phyloP scores from a whole-genome alignment of 2,797 vertebrate genomes.

The Decapterus maruadsi region DNA sequence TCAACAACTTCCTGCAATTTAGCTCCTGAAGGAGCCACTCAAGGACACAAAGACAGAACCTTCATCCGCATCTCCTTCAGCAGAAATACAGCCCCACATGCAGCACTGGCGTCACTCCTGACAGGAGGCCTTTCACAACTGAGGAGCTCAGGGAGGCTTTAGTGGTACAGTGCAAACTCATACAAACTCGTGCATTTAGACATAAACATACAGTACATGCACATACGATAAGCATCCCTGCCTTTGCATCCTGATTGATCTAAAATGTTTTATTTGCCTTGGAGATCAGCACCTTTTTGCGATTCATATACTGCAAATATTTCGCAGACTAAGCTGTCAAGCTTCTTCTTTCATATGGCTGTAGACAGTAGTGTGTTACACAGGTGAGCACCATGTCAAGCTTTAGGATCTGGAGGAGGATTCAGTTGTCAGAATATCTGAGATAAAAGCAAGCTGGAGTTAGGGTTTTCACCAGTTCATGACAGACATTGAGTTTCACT shows the following conservation, averaged over 20 bases:
- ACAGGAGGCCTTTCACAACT: constrained; percentile 70
- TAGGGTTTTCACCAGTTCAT: constrained; percentile 38
- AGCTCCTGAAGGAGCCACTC: constrained; percentile 82
- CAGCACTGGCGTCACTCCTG: constrained; percentile 60
- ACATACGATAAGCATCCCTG: constrained; percentile 14
- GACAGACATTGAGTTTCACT: constrained; percentile 32
- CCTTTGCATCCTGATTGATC: constrained; percentile 6
- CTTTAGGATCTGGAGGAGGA: constrained; percentile 14
- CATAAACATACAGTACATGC: constrained; percentile 22
- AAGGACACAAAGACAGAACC: constrained; percentile 77
- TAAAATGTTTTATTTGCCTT: constrained; percentile 10
- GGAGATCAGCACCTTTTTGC: constrained; percentile 26
- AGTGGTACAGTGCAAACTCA: constrained; percentile 35
- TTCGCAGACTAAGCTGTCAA: not conserved
- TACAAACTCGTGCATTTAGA: constrained; percentile 30
- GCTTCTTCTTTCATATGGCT: constrained; percentile 2
- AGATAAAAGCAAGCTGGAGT: constrained; percentile 1
- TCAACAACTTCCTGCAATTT: constrained; percentile 87
- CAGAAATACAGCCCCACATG: constrained; percentile 63
- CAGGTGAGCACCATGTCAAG: constrained; percentile 19
- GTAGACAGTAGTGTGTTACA: not conserved
- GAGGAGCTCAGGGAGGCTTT: constrained; percentile 57
- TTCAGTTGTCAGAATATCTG: not conserved
- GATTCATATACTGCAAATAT: constrained; percentile 16
- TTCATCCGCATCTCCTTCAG: constrained; percentile 70